Evolutionary conservation across 2,888 invertebrate genomes (phyloP).

Genomic region (Nineta flava): DNA sequence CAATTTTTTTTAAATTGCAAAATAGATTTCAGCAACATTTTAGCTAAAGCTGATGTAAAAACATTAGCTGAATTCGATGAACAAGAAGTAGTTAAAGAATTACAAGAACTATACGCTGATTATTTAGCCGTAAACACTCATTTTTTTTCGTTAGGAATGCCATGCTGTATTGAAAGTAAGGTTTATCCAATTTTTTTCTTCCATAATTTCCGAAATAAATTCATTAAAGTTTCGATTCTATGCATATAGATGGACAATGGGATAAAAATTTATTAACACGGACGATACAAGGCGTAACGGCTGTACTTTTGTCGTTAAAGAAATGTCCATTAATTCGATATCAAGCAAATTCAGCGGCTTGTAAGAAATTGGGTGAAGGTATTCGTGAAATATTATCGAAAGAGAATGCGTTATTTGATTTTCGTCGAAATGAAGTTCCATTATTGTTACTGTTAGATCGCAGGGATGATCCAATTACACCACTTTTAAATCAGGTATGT

Average conservation of each 20-base stretch:
- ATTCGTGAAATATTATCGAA: conserved; percentile 72
- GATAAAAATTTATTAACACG: conserved; percentile 59
- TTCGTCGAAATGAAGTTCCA: conserved; percentile 60
- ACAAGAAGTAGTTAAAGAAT: conserved; percentile 91
- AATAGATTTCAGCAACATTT: conserved; percentile 91
- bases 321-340: conserved; percentile 80
- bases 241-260: conserved; percentile 48
- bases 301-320: conserved; percentile 78
- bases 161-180: conserved; percentile 47
- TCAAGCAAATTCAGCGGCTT: conserved; percentile 71
- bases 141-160: conserved; percentile 70
- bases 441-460: conserved; percentile 82
- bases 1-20: not conserved
- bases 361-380: conserved; percentile 70
- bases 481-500: conserved; percentile 68
- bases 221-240: not conserved
- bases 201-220: not conserved
- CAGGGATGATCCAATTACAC: conserved; percentile 89
- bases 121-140: conserved; percentile 87
- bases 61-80: conserved; percentile 94
- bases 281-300: conserved; percentile 69
- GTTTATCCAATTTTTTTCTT: not conserved
- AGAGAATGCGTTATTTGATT: conserved; percentile 78
- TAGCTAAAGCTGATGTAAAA: conserved; percentile 94
- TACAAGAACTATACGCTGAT: conserved; percentile 94